These are phyloP conservation scores for Hesperia comma DNA, from an alignment of 2,888 invertebrate genomes.

Conservation along the genomic window DNA sequence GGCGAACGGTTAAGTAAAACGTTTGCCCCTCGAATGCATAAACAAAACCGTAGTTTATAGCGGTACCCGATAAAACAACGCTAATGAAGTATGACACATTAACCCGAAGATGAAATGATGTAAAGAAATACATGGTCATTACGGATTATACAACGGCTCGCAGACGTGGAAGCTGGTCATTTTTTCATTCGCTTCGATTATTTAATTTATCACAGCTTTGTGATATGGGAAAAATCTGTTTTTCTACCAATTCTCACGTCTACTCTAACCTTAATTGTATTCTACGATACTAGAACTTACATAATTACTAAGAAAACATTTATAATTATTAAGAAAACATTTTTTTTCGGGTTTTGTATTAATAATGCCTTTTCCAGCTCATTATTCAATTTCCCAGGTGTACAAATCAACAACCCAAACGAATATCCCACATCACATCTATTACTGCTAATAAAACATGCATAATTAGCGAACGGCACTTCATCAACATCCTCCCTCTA, in stretches of 20 bases:
- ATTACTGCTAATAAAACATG: constrained; percentile 41
- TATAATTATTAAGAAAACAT: no score
- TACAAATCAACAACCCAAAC: not conserved
- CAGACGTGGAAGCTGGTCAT: constrained; percentile 10
- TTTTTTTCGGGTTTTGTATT: no score
- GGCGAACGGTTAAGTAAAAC: constrained; percentile 19
- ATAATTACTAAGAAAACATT: no score
- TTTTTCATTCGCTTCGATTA: constrained; percentile 5
- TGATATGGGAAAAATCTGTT: not conserved
- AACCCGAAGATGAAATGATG: constrained; percentile 33
- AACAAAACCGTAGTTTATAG: constrained; percentile 20
- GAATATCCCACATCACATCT: constrained; percentile 13
- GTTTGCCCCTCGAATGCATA: constrained; percentile 9
- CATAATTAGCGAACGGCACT: constrained; percentile 39
- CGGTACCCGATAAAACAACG: constrained; percentile 30
- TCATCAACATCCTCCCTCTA: constrained; percentile 34
- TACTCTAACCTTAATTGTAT: not conserved
- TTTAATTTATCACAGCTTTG: not conserved
- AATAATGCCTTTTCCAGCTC: not conserved
- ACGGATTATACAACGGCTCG: constrained; percentile 19
- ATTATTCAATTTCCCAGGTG: not conserved
- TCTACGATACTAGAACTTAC: no score
- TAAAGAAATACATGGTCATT: constrained; percentile 30
- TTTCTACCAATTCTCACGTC: not conserved
- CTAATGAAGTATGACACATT: constrained; percentile 30